These are phyloP conservation scores for Pseudomugil gertrudae DNA, from an alignment of 2,797 vertebrate genomes.

Conservation along the genomic window DNA sequence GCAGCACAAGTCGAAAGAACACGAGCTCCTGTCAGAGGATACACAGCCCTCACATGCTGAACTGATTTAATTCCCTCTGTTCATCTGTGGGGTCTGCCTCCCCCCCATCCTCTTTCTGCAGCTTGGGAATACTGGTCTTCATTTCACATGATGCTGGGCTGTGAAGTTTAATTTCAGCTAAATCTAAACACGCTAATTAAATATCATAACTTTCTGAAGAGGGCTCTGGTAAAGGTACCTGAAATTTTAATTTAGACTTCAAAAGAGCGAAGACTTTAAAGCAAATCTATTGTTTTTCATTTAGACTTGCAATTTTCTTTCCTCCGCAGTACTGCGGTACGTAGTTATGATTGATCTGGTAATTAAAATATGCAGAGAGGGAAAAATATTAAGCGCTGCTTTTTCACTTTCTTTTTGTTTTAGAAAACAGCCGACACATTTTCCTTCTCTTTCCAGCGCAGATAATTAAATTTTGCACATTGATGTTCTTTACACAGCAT, in stretches of 20 bases:
- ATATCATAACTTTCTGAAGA: conserved; percentile 85
- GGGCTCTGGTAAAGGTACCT: conserved; percentile 84
- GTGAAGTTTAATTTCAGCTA: conserved; percentile 82
- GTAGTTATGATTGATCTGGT: conserved; percentile 88
- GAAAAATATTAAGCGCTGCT: conserved; percentile 85
- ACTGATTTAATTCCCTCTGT: conserved; percentile 62
- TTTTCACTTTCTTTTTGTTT: conserved; percentile 83
- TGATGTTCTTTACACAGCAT: conserved; percentile 86
- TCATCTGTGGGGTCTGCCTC: conserved; percentile 37
- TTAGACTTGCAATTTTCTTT: conserved; percentile 85
- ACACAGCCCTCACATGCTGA: conserved; percentile 54
- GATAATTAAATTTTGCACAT: conserved; percentile 89
- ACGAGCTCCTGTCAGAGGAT: conserved; percentile 65
- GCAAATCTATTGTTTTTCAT: conserved; percentile 91
- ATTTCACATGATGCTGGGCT: conserved; percentile 73
- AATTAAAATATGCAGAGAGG: conserved; percentile 89
- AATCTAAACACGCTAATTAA: conserved; percentile 88
- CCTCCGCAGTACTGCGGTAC: conserved; percentile 73
- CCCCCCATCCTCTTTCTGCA: conserved; percentile 22
- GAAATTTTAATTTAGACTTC: conserved; percentile 90
- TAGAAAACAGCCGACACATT: conserved; percentile 86
- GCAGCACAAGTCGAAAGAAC: conserved; percentile 60
- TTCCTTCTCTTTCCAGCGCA: conserved; percentile 74
- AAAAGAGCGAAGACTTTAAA: conserved; percentile 87
- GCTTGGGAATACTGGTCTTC: conserved; percentile 69